A percentile compares a stretch with the other conserved stretches of the same genome.
Conservation (phyloP, 2,113 vertebrate species). For the Tricholaema leucomelas region DNA sequence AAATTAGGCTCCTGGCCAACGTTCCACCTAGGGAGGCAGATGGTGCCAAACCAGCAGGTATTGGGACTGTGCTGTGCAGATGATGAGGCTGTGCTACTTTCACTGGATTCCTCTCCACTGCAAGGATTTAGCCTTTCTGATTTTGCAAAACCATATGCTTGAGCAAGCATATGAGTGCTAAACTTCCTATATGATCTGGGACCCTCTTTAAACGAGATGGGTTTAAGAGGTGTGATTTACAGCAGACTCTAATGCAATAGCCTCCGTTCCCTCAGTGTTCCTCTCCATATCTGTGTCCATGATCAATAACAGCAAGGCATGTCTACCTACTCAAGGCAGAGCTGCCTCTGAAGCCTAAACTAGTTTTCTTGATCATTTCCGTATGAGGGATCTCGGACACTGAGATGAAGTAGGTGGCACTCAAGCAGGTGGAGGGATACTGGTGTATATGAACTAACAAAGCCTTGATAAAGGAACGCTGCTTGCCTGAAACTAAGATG, state of each 20-base stretch:
- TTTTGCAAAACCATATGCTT: neutral
- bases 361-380: neutral
- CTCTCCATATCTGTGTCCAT: neutral
- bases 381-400: neutral
- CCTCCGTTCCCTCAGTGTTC: neutral
- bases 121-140: rapidly evolving
- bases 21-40: neutral
- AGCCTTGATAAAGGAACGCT: neutral
- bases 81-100: neutral
- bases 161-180: neutral
- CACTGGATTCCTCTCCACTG: neutral
- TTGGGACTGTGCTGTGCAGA: rapidly evolving
- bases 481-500: neutral
- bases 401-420: neutral
- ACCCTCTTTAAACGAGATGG: neutral
- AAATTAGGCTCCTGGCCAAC: neutral
- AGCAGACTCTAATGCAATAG: neutral
- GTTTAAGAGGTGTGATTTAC: neutral
- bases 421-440: neutral
- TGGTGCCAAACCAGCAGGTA: rapidly evolving
- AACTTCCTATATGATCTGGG: neutral
- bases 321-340: neutral
- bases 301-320: neutral
- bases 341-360: neutral
- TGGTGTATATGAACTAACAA: neutral